These are phyloP conservation scores for Epinephelus malabaricus DNA, from an alignment of 2,797 vertebrate species.

Conservation along the genomic window DNA sequence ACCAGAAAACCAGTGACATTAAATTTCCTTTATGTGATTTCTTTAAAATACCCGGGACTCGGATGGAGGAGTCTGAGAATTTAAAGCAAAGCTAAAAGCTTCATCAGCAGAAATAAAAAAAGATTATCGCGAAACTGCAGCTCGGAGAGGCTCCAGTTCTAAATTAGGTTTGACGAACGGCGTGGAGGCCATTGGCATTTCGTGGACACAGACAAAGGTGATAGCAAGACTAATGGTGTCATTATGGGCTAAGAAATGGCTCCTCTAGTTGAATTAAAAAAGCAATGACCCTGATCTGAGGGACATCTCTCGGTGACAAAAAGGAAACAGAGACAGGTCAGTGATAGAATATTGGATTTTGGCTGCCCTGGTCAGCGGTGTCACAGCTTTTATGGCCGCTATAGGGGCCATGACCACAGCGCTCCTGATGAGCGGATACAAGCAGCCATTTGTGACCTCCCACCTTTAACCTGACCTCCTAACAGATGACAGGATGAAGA, in stretches of 20 bases:
- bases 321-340: slow-evolving; percentile 71
- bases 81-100: slow-evolving; percentile 25
- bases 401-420: slow-evolving; percentile 76
- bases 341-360: slow-evolving; percentile 88
- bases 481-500: slow-evolving; percentile 65
- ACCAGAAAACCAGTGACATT: slow-evolving; percentile 49
- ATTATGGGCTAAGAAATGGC: slow-evolving; percentile 76
- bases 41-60: slow-evolving; percentile 28
- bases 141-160: slow-evolving; percentile 23
- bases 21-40: slow-evolving; percentile 44
- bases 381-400: slow-evolving; percentile 85
- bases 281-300: slow-evolving; percentile 85
- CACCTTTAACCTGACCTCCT: slow-evolving; percentile 86
- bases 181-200: slow-evolving; percentile 66
- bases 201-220: slow-evolving; percentile 67
- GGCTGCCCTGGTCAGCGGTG: slow-evolving; percentile 80
- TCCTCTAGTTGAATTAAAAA: slow-evolving; percentile 85
- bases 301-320: slow-evolving; percentile 75
- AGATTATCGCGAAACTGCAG: slow-evolving; percentile 26
- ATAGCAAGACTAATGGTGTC: slow-evolving; percentile 83
- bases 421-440: slow-evolving; percentile 87
- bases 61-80: not conserved
- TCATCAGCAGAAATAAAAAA: slow-evolving; percentile 37
- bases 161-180: slow-evolving; percentile 63
- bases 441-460: slow-evolving; percentile 88